Percentiles rank a stretch among this genome's conserved stretches.
Conservation (phyloP, 2,888 invertebrate species). For the Drosophila nr. perissopoda region DNA sequence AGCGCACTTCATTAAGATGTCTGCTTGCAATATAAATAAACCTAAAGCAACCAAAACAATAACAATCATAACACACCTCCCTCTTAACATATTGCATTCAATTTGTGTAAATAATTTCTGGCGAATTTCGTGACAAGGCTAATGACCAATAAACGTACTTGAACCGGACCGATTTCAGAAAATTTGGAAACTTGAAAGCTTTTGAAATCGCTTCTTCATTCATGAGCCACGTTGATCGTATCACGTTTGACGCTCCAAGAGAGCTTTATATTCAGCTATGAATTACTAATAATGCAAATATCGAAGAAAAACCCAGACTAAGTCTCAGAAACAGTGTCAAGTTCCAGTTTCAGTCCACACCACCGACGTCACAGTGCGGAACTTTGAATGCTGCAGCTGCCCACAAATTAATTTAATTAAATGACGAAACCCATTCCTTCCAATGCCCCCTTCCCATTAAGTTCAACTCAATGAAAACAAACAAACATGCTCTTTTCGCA, state of each 20-base stretch:
- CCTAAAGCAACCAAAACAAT: conserved; percentile 7
- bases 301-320: conserved; percentile 30
- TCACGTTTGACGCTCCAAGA: conserved; percentile 57
- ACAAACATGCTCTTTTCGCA: background rate
- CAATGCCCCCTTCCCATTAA: background rate
- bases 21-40: conserved; percentile 34
- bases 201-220: conserved; percentile 13
- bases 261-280: conserved; percentile 1
- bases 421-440: conserved; percentile 6
- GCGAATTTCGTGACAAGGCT: conserved; percentile 50
- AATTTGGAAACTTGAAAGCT: conserved; percentile 28
- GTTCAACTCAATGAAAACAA: conserved; percentile 18
- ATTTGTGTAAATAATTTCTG: conserved; percentile 44
- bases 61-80: conserved; percentile 1
- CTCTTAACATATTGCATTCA: conserved; percentile 16
- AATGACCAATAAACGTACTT: conserved; percentile 71
- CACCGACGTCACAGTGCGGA: conserved; percentile 51
- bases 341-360: conserved; percentile 20
- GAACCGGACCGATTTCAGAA: conserved; percentile 56
- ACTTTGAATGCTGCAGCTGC: conserved; percentile 53
- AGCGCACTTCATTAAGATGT: conserved; percentile 69
- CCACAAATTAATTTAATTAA: conserved; percentile 60
- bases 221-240: conserved; percentile 46
- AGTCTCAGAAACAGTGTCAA: conserved; percentile 25
- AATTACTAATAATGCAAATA: conserved; percentile 9